Percentiles rank a stretch among this genome's conserved stretches.
Evolutionary conservation across 2,113 vertebrate genomes (phyloP).

Genomic region (Rallus limicola): DNA sequence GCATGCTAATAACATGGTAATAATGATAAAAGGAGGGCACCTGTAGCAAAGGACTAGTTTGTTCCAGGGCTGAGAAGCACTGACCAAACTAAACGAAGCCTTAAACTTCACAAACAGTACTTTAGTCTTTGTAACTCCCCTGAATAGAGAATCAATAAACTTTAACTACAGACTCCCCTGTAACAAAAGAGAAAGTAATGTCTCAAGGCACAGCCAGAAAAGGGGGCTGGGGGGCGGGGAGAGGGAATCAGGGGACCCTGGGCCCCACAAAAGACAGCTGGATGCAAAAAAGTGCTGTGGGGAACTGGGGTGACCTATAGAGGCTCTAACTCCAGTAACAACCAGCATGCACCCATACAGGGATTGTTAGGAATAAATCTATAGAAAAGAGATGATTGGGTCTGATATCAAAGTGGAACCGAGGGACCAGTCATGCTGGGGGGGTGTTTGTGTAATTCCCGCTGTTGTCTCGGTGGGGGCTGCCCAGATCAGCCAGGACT

Average conservation of each 20-base stretch:
- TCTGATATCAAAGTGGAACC: background rate
- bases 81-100: background rate
- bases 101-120: background rate
- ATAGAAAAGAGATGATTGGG: too few species aligned
- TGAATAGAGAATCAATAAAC: background rate
- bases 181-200: background rate
- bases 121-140: background rate
- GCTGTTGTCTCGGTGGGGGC: accelerated
- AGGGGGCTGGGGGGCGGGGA: background rate
- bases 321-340: background rate
- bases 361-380: background rate
- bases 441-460: background rate
- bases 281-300: background rate
- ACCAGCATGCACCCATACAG: background rate
- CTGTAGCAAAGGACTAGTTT: background rate
- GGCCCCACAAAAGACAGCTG: background rate
- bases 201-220: background rate
- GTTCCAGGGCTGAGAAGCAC: background rate
- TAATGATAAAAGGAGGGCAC: background rate
- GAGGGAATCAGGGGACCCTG: background rate
- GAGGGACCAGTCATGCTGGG: background rate
- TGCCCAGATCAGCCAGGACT: accelerated
- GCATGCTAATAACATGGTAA: too few species aligned
- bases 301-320: background rate
- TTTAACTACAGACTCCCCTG: background rate